Evolutionary conservation across 1,140 invertebrate genomes (phyloP), one percentile per base, ranked within the genome.

Genomic region (Carcinoscorpius rotundicauda): DNA sequence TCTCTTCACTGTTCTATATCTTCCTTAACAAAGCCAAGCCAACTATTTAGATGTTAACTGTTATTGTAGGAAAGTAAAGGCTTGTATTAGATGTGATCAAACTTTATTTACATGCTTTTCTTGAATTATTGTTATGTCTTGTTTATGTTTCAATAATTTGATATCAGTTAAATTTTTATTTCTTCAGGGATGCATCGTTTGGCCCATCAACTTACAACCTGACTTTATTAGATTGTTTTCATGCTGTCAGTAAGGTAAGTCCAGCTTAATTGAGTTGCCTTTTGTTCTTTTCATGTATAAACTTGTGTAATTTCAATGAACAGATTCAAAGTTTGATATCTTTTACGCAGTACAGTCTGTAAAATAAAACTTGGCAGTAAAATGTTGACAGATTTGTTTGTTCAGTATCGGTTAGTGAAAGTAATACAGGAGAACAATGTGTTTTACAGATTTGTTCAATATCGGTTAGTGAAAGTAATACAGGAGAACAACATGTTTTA

Each of bases 181-280:
- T 79, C 77, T 91, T 86, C 78, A 85, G 93, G 68, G 95, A 98
- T 82, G 95, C 93, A 61, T 96, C 92, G 2, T 83, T 86, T 77
- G 90, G 89, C 60, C 82, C 86, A 4, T 87, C 87, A 60, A 83
- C 83, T 60, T 95, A 90, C 75, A 86, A 88, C 71, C 86, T 98
- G 65, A 87, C 86, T 0, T 77, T 97, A 4, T 76, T 88, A 63
- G 91, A 97, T 76, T 95, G 93, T 74, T 81, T 97, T 5, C 84
- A 89, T 77, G 93, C 91, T n/a, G 80, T 98, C n/a, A 82, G 91
- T 65, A 94, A 93, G 77, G 79, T 78, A 73, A 72, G 62, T 52
- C 48, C 50, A 63, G 49, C 55, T 2, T 29, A 29, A 29, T 29
- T 29, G 29, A 29, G 2, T 29, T 29, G 2, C 29, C 29, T 29